These are phyloP conservation scores for Mesoligia furuncula DNA, from an alignment of 2,888 invertebrate genomes.

Conservation along the genomic window DNA sequence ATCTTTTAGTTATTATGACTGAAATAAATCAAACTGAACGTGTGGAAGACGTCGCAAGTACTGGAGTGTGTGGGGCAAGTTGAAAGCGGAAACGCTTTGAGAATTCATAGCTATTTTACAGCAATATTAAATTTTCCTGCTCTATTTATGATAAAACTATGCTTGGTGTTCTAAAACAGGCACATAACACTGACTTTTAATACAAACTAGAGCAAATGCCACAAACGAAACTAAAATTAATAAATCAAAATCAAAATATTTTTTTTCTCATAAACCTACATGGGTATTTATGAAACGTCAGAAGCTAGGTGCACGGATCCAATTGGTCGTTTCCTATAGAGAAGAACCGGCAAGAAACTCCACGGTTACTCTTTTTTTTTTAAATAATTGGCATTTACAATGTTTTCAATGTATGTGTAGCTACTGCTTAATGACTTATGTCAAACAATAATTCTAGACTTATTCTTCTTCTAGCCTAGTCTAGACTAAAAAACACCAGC, in stretches of 20 bases:
- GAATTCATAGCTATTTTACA: neutral
- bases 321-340: too few relatives aligned
- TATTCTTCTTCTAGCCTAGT: neutral
- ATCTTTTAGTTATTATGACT: slow-evolving; percentile 69
- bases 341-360: too few relatives aligned
- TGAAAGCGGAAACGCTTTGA: slow-evolving; percentile 16
- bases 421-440: too few relatives aligned
- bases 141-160: neutral
- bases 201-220: neutral
- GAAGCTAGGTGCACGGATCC: too few relatives aligned
- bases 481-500: neutral
- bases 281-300: too few relatives aligned
- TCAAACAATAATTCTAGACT: neutral
- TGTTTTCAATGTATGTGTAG: too few relatives aligned
- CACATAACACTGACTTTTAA: neutral
- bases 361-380: too few relatives aligned
- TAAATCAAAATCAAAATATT: too few relatives aligned
- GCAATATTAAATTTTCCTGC: neutral
- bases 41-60: slow-evolving; percentile 72
- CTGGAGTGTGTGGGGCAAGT: slow-evolving; percentile 52
- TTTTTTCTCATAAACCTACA: too few relatives aligned
- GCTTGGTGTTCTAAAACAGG: neutral
- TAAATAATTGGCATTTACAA: too few relatives aligned
- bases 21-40: slow-evolving; percentile 75
- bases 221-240: neutral